Percentiles rank a stretch among this genome's conserved stretches.
Evolutionary conservation across 2,113 vertebrate species (phyloP).

Genomic region (Machaerirhynchus nigripectus): DNA sequence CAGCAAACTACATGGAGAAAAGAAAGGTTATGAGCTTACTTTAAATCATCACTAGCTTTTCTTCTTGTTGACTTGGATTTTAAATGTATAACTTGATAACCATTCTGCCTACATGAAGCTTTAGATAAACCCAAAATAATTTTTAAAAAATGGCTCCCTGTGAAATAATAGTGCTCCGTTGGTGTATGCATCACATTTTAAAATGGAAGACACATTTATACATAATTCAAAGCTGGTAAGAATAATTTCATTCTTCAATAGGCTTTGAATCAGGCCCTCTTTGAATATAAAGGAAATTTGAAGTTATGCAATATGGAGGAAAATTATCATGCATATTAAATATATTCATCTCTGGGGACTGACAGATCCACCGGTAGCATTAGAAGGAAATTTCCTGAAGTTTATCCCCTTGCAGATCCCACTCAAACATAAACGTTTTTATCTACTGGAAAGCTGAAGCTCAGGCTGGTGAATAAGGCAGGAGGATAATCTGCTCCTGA

Average conservation of each 20-base stretch:
- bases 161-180: neutral
- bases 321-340: neutral
- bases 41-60: neutral
- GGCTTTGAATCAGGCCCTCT: neutral
- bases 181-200: neutral
- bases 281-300: neutral
- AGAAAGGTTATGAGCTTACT: neutral
- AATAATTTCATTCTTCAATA: neutral
- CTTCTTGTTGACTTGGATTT: neutral
- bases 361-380: neutral
- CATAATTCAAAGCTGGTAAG: neutral
- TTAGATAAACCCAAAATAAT: neutral
- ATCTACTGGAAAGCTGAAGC: neutral
- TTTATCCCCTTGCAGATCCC: slow-evolving; percentile 1
- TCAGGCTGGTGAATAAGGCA: neutral
- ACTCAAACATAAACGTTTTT: neutral
- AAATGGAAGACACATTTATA: neutral
- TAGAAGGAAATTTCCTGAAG: slow-evolving; percentile 42
- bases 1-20: neutral
- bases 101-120: neutral
- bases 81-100: neutral
- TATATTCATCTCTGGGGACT: neutral
- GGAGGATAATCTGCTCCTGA: slow-evolving; percentile 23
- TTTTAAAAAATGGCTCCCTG: neutral
- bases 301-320: neutral